Evolutionary conservation across 2,797 vertebrate genomes (phyloP).

Genomic region (Simalia tracyae): DNA sequence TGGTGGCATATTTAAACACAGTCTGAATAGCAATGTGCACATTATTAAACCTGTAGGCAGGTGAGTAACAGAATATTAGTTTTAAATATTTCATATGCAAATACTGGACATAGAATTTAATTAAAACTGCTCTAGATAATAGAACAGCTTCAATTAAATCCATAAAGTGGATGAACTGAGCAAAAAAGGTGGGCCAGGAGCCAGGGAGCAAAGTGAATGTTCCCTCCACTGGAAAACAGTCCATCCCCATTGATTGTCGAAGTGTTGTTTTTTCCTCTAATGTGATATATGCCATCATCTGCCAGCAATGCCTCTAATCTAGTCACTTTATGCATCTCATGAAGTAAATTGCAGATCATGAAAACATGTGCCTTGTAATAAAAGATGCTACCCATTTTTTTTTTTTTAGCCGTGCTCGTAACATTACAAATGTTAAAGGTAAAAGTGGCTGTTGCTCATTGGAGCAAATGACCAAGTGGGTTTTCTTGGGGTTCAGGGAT

Average conservation of each 20-base stretch:
- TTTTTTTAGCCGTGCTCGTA: not conserved
- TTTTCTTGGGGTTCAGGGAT: not conserved
- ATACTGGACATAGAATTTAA: not conserved
- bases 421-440: not conserved
- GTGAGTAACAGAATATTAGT: not conserved
- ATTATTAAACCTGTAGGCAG: not conserved
- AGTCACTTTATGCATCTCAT: not conserved
- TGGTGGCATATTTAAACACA: not conserved
- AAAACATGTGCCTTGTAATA: not conserved
- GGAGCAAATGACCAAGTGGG: not conserved
- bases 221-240: not conserved
- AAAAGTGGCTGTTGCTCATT: not conserved
- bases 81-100: not conserved
- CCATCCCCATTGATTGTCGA: not conserved
- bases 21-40: not conserved
- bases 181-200: not conserved
- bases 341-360: not conserved
- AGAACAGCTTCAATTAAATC: too few species aligned
- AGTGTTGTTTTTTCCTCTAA: not conserved
- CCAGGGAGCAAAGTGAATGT: not conserved
- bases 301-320: not conserved
- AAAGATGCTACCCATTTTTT: not conserved
- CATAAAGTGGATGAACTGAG: not conserved
- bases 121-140: too few species aligned
- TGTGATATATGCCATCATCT: not conserved